phyloP scores from a whole-genome alignment of 1,140 invertebrate species.

The Metopolophium dirhodum region DNA sequence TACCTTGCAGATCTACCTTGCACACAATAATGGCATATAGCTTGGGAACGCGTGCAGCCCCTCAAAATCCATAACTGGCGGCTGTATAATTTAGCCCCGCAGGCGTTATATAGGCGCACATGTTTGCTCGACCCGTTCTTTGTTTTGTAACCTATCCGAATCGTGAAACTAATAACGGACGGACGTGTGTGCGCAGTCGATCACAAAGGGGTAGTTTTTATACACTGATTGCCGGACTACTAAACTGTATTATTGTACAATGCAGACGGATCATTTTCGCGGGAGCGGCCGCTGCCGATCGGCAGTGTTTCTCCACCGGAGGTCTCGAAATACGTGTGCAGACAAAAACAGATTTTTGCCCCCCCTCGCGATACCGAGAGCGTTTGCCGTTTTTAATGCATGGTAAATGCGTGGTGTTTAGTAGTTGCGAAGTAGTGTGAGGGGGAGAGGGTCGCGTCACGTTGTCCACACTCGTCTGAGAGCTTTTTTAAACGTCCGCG shows the following conservation, averaged over 20 bases:
- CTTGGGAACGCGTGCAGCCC: neutral
- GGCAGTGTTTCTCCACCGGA: neutral
- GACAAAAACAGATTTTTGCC: constrained; percentile 12
- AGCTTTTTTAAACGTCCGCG: neutral
- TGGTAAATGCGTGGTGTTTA: neutral
- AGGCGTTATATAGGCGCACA: neutral
- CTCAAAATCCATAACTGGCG: constrained; percentile 28
- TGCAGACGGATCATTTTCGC: constrained; percentile 16
- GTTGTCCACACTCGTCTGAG: neutral
- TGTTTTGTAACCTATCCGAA: constrained; percentile 51
- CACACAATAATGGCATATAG: neutral
- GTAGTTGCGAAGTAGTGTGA: neutral
- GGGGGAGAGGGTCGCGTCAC: neutral
- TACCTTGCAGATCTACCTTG: neutral
- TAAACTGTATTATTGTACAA: neutral
- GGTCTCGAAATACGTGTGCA: neutral
- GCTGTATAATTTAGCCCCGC: neutral
- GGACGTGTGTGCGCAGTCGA: constrained; percentile 11
- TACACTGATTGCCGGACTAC: neutral
- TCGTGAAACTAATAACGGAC: constrained; percentile 44
- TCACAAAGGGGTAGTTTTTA: constrained; percentile 41
- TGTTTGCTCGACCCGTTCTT: constrained; percentile 39
- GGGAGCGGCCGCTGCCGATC: neutral
- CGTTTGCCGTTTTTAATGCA: neutral
- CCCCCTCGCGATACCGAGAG: neutral